Conservation (phyloP, 1,140 invertebrate genomes). For the Anoplophora glabripennis region DNA sequence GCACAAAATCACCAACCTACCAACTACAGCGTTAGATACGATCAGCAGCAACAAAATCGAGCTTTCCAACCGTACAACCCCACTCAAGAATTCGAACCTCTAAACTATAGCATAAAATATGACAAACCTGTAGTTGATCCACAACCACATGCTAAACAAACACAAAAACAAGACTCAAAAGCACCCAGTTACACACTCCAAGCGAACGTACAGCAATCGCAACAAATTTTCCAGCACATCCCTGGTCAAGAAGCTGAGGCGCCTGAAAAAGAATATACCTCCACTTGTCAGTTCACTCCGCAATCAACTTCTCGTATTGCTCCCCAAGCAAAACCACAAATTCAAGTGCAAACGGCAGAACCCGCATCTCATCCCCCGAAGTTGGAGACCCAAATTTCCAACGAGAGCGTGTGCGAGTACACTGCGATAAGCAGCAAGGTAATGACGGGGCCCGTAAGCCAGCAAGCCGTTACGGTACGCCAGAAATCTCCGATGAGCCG, state of each 20-base stretch:
- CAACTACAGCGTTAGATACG: conserved; percentile 19
- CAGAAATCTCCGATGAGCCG: conserved; percentile 52
- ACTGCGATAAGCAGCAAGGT: conserved; percentile 60
- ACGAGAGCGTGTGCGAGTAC: conserved; percentile 37
- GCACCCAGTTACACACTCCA: background rate
- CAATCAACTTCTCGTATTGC: background rate
- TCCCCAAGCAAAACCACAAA: background rate
- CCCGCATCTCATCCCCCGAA: conserved; percentile 22
- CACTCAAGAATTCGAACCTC: conserved; percentile 4
- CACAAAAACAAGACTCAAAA: conserved; percentile 1
- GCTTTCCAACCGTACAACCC: conserved; percentile 17
- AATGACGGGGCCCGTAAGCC: conserved; percentile 62
- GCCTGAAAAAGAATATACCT: conserved; percentile 25
- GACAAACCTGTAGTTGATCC: conserved; percentile 16
- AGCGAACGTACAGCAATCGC: conserved; percentile 1
- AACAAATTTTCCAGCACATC: conserved; percentile 16
- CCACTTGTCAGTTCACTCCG: conserved; percentile 31
- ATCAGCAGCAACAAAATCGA: conserved; percentile 11
- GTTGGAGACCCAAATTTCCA: conserved; percentile 29
- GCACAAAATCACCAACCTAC: conserved; percentile 17
- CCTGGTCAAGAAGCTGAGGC: conserved; percentile 14
- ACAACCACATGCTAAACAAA: conserved; percentile 9
- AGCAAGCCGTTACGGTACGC: conserved; percentile 58
- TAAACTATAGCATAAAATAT: conserved; percentile 9
- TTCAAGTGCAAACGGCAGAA: conserved; percentile 12